phyloP scores from a whole-genome alignment of 2,797 vertebrate species.

The Scomberomorus guttatus region DNA sequence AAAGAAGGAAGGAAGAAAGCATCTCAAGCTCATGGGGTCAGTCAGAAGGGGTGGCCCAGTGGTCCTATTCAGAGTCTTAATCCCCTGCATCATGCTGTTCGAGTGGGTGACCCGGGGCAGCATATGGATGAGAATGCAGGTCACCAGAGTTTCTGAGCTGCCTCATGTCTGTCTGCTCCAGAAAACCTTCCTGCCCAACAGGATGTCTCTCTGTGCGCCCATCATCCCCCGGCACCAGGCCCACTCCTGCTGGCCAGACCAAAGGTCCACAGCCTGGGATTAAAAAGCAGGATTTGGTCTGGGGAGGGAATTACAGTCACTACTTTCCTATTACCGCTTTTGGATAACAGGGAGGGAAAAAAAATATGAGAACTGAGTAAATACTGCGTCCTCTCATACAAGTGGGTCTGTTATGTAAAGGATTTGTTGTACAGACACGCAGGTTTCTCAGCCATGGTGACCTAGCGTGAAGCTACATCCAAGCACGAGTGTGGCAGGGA shows the following conservation, averaged over 20 bases:
- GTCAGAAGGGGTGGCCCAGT: conserved; percentile 39
- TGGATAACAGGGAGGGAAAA: conserved; percentile 1
- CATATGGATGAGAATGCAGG: conserved; percentile 83
- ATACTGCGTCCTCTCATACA: conserved; percentile 51
- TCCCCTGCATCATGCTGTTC: conserved; percentile 64
- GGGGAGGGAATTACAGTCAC: conserved; percentile 70
- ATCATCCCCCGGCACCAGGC: conserved; percentile 67
- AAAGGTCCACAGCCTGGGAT: conserved; percentile 74
- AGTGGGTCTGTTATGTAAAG: conserved; percentile 75
- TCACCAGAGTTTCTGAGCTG: conserved; percentile 75
- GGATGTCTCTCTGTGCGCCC: conserved; percentile 47
- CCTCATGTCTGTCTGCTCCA: conserved; percentile 76
- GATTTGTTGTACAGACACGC: conserved; percentile 43
- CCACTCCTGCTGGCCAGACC: conserved; percentile 77
- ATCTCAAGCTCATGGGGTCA: conserved; percentile 48
- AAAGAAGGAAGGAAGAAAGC: conserved; percentile 13
- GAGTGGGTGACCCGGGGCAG: conserved; percentile 63
- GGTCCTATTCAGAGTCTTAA: conserved; percentile 73
- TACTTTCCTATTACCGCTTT: conserved; percentile 20
- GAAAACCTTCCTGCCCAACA: conserved; percentile 66
- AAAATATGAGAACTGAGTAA: conserved; percentile 24
- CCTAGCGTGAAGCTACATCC: conserved; percentile 49
- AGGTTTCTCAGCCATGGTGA: conserved; percentile 50
- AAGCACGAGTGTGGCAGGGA: conserved; percentile 19
- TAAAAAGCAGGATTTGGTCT: conserved; percentile 78